Base-by-base conservation (phyloP, 2,113 vertebrate genomes). In the Heterotilapia buettikoferi region DNA sequence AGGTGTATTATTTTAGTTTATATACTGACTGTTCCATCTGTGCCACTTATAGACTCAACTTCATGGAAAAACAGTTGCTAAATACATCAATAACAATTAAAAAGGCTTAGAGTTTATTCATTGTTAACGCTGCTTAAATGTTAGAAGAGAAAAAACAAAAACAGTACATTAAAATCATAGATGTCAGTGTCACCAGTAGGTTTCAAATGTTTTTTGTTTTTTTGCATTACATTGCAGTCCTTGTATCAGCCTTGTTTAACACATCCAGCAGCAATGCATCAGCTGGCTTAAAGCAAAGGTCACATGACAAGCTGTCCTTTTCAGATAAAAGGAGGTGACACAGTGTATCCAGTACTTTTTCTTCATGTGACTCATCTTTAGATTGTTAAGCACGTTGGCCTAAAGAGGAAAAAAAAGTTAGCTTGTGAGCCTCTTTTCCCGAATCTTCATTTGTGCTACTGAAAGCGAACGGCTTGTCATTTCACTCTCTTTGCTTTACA, bases 401-500 rank as follows among this genome's bases (percentile, higher is more conserved):
- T 54, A 54, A 33, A 52, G 26, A 52, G 26, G 16, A 4, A n/a
- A 40, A 68, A 61, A 29, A 19, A 78, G 38, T 31, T 40, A 19
- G 52, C 71, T 38, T 36, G 43, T 61, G 13, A 79, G 61, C 56
- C 43, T 47, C 47, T 13, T 66, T 47, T 57, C 11, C 79, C 40
- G 33, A 82, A 73, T 19, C 66, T 12, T 19, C 19, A 76, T 88
- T 83, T 73, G n/a, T 71, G 21, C n/a, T 3, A 1, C 16, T 68
- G 78, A 84, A 88, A 88, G 84, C 33, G 56, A 71, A 79, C 68
- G 21, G 59, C 59, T 59, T 86, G 33, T 86, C 84, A 83, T 86
- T 91, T 79, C 16, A 26, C 61, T 82, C 43, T 56, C 47, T 86
- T 71, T 56, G 40, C 83, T 63, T 85, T 33, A 50, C 36, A 79